phyloP scores from a whole-genome alignment of 2,797 vertebrate species.

The Linurgus olivaceus region DNA sequence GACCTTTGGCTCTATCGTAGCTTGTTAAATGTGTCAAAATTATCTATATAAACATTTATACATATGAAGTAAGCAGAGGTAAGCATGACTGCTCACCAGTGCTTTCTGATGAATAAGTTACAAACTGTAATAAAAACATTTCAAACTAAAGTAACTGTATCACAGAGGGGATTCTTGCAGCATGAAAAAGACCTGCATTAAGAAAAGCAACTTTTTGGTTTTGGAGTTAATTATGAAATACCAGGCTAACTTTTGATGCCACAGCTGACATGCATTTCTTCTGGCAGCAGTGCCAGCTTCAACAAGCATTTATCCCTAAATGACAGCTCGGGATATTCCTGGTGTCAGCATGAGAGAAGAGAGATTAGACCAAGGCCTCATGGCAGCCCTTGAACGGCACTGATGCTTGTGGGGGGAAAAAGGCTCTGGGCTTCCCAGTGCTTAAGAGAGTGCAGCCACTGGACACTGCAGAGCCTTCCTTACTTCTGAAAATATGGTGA shows the following conservation, averaged over 20 bases:
- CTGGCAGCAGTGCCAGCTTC: neutral
- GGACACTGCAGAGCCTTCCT: neutral
- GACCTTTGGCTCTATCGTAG: neutral
- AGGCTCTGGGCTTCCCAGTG: neutral
- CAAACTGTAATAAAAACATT: neutral
- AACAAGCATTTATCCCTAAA: neutral
- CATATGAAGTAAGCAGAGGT: neutral
- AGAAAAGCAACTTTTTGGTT: neutral
- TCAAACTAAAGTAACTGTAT: neutral
- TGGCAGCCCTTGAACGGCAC: neutral
- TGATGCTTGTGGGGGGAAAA: neutral
- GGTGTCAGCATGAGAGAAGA: neutral
- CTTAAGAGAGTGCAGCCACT: neutral
- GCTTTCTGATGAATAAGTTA: neutral
- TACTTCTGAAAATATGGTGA: neutral
- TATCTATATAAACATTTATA: neutral
- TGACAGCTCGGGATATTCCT: neutral
- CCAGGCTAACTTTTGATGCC: neutral
- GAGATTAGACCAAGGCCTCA: neutral
- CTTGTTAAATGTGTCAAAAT: fast-evolving
- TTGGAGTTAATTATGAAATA: neutral
- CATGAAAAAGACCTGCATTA: neutral
- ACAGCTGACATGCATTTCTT: neutral
- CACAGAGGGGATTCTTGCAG: neutral
- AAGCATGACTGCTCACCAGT: neutral